Evolutionary conservation across 2,113 vertebrate species (phyloP).

Genomic region (Neoarius graeffei): DNA sequence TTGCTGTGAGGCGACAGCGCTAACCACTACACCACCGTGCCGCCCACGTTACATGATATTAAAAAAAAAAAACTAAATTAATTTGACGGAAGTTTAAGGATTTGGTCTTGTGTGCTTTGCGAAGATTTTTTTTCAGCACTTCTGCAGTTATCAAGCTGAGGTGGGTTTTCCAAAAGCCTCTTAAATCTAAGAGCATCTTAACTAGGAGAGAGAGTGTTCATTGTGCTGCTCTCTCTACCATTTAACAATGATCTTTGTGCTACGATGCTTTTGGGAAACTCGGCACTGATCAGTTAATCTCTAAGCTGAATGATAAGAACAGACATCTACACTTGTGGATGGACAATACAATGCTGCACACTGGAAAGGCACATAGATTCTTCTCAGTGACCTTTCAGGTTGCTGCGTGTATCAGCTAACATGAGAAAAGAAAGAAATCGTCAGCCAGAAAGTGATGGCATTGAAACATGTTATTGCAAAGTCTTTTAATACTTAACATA

Average conservation of each 20-base stretch:
- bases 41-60: neutral
- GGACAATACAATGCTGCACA: neutral
- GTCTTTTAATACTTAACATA: neutral
- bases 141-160: neutral
- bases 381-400: neutral
- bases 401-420: neutral
- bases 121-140: conserved; percentile 12
- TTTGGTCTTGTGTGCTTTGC: neutral
- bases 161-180: too few relatives aligned
- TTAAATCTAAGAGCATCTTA: too few relatives aligned
- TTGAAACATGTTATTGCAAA: neutral
- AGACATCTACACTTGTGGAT: neutral
- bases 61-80: neutral
- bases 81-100: neutral
- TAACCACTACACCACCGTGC: too few relatives aligned
- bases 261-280: too few relatives aligned
- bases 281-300: neutral
- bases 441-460: neutral
- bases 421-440: neutral
- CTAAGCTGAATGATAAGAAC: neutral
- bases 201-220: too few relatives aligned
- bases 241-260: too few relatives aligned
- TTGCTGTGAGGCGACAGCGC: too few relatives aligned
- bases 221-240: too few relatives aligned
- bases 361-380: neutral